Evolutionary conservation across 2,888 invertebrate species (phyloP).

Genomic region (Strigamia crassipes): DNA sequence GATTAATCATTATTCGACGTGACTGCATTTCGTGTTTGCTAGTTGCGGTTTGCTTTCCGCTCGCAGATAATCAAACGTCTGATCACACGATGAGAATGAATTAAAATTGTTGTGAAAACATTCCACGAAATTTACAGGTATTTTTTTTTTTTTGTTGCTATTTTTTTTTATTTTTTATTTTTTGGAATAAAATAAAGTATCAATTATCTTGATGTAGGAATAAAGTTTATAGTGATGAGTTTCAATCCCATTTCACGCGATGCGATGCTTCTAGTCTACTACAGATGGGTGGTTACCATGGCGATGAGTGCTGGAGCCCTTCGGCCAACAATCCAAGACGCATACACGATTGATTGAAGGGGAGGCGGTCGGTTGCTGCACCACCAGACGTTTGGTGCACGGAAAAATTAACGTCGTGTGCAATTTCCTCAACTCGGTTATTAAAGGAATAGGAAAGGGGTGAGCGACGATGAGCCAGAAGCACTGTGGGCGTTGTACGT

Average conservation of each 20-base stretch:
- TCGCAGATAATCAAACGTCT: neutral
- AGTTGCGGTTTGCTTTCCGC: neutral
- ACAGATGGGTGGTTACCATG: slow-evolving; percentile 15
- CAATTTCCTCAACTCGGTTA: slow-evolving; percentile 31
- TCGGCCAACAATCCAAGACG: slow-evolving; percentile 31
- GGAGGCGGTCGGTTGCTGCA: slow-evolving; percentile 12
- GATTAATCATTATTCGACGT: slow-evolving; percentile 13
- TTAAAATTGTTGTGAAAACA: neutral
- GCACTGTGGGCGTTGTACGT: neutral
- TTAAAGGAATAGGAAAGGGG: slow-evolving; percentile 13
- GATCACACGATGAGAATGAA: neutral
- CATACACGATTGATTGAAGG: slow-evolving; percentile 35
- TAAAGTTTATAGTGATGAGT: slow-evolving; percentile 17
- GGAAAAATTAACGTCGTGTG: slow-evolving; percentile 42
- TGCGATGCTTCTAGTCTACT: neutral
- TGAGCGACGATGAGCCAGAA: neutral
- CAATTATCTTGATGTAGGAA: slow-evolving; percentile 9
- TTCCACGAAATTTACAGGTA: too few species aligned
- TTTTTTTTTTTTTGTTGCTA: too few species aligned
- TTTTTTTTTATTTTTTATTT: too few species aligned
- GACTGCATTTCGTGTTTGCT: neutral
- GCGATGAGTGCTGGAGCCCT: slow-evolving; percentile 28
- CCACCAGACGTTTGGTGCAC: slow-evolving; percentile 31
- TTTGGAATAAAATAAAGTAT: neutral
- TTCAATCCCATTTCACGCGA: slow-evolving; percentile 34